phyloP scores from a whole-genome alignment of 2,113 vertebrate genomes.

The Oreochromis niloticus region DNA sequence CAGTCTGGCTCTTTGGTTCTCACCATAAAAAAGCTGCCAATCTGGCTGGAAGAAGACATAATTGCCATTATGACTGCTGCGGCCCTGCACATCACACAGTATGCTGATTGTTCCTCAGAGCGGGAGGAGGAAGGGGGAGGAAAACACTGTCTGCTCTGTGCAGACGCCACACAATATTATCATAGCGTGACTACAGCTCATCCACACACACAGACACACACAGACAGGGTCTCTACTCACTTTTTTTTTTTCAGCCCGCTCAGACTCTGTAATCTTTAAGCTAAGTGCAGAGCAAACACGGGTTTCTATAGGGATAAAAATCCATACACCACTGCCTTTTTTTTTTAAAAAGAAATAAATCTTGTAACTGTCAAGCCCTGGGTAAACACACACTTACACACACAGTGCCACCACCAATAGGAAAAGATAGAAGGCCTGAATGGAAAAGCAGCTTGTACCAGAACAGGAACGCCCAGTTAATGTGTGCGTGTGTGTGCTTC shows the following conservation, averaged over 20 bases:
- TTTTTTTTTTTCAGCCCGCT: not conserved
- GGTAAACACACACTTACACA: conserved; percentile 51
- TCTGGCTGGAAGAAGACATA: conserved; percentile 45
- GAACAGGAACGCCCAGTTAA: conserved; percentile 43
- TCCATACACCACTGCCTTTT: not conserved
- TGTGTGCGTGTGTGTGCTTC: not conserved
- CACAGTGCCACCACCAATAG: conserved; percentile 17
- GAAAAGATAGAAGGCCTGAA: conserved; percentile 46
- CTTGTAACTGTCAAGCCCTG: conserved; percentile 30
- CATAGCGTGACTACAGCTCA: conserved; percentile 62
- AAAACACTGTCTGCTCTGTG: conserved; percentile 48
- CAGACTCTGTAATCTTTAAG: conserved; percentile 30
- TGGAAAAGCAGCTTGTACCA: conserved; percentile 52
- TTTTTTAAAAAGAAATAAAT: not conserved
- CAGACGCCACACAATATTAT: conserved; percentile 58
- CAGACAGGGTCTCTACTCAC: not conserved
- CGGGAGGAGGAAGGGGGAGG: conserved; percentile 25
- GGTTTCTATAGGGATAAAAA: conserved; percentile 27
- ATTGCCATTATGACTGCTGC: conserved; percentile 60
- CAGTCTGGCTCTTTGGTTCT: conserved; percentile 23
- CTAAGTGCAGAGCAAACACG: conserved; percentile 48
- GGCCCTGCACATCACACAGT: conserved; percentile 52
- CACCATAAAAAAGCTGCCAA: conserved; percentile 31
- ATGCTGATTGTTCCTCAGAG: conserved; percentile 50
- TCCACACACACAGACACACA: conserved; percentile 11